These are phyloP conservation scores for Corythornis cristatus DNA, from an alignment of 2,113 vertebrate species.

Conservation along the genomic window DNA sequence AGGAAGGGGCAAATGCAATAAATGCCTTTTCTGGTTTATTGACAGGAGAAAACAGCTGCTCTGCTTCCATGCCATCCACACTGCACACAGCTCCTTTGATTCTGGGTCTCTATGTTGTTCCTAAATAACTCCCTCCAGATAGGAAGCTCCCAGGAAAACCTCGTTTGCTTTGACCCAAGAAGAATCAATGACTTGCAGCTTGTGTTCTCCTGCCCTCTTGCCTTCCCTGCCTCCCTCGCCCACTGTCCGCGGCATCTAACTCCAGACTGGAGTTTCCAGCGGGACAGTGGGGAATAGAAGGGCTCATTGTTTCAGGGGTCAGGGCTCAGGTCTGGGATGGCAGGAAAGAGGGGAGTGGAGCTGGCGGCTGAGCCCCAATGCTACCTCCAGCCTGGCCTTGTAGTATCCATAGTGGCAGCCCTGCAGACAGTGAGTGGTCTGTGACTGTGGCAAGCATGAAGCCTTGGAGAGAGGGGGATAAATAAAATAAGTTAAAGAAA, in stretches of 20 bases:
- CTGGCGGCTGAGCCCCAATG: background rate
- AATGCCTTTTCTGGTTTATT: background rate
- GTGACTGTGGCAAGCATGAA: background rate
- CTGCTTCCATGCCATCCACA: background rate
- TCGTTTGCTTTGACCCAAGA: background rate
- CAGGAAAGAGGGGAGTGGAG: background rate
- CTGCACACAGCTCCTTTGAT: background rate
- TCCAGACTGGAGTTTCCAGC: background rate
- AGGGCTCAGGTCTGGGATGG: background rate
- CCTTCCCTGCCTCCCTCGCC: background rate
- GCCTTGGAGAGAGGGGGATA: background rate
- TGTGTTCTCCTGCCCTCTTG: background rate
- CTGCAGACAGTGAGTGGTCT: background rate
- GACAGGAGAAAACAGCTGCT: background rate
- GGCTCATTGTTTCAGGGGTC: background rate
- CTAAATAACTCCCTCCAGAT: conserved; percentile 6
- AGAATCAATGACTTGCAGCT: background rate
- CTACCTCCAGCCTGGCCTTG: background rate
- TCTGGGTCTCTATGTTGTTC: background rate
- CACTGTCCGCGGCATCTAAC: background rate
- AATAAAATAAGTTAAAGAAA: background rate
- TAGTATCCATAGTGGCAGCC: background rate
- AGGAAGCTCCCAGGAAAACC: background rate
- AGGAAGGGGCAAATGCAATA: background rate
- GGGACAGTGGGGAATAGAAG: background rate